Evolutionary conservation across 2,888 invertebrate genomes (phyloP).

Genomic region (Dasysyrphus albostriatus): DNA sequence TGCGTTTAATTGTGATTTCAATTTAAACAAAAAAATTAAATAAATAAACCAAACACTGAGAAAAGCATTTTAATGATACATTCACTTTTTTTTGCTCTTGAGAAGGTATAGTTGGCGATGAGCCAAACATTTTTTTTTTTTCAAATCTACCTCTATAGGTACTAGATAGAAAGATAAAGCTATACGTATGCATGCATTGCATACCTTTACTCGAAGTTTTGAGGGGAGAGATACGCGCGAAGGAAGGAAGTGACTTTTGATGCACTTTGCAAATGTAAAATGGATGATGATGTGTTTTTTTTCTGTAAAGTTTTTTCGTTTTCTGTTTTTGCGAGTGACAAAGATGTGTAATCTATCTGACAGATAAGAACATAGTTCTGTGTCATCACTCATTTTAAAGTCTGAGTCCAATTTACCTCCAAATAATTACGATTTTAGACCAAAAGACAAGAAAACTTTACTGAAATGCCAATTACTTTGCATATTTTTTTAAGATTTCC

Average conservation of each 20-base stretch:
- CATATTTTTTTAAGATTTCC: neutral
- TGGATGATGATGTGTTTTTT: constrained; percentile 38
- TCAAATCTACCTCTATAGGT: constrained; percentile 3
- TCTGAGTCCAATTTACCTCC: constrained; percentile 33
- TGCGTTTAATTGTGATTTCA: constrained; percentile 70
- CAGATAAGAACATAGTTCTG: constrained; percentile 20
- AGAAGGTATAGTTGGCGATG: constrained; percentile 60
- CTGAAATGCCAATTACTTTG: constrained; percentile 37
- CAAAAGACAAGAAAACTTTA: constrained; percentile 29
- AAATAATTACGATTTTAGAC: constrained; percentile 29
- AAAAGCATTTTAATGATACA: constrained; percentile 51
- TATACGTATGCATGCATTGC: neutral
- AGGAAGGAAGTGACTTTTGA: constrained; percentile 65
- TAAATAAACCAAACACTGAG: constrained; percentile 4
- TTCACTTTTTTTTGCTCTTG: constrained; percentile 72
- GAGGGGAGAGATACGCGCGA: neutral
- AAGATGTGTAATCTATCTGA: constrained; percentile 20
- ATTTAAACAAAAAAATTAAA: constrained; percentile 18
- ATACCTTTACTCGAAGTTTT: too few relatives aligned
- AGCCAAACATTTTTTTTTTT: constrained; percentile 40
- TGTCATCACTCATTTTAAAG: constrained; percentile 24
- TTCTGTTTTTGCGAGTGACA: constrained; percentile 3
- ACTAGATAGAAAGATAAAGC: neutral
- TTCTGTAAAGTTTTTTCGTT: neutral
- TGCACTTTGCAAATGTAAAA: constrained; percentile 51